A percentile compares a stretch with the other conserved stretches of the same genome.
Evolutionary conservation across 2,113 vertebrate genomes (phyloP).

Genomic region (Machaerirhynchus nigripectus): DNA sequence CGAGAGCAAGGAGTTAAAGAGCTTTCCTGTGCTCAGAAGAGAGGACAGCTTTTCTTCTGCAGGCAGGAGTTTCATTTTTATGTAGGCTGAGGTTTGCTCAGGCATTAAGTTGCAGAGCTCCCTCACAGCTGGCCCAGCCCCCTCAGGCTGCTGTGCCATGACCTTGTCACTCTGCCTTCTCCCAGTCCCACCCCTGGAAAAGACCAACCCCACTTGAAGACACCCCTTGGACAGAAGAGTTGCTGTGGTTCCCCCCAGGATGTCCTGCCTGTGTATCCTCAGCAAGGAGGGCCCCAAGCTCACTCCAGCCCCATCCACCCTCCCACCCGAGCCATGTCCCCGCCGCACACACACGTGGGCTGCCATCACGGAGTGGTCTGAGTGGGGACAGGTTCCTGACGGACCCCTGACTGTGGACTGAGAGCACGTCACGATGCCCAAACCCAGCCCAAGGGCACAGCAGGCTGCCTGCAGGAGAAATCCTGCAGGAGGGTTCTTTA

Average conservation of each 20-base stretch:
- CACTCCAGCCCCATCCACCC: neutral
- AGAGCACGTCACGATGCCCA: fast-evolving
- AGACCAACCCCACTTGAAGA: neutral
- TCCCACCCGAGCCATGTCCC: neutral
- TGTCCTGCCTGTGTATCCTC: neutral
- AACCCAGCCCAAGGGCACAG: neutral
- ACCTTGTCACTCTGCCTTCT: neutral
- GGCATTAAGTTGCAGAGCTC: neutral
- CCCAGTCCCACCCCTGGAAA: neutral
- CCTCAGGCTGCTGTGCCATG: neutral
- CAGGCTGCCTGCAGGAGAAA: neutral
- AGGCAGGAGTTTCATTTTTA: neutral
- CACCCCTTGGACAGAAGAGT: neutral
- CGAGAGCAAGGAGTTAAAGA: neutral
- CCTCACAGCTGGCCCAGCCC: neutral
- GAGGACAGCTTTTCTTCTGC: neutral
- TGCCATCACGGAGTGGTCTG: neutral
- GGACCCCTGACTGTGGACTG: neutral
- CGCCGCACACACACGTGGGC: fast-evolving
- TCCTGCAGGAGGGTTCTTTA: neutral
- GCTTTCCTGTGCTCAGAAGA: neutral
- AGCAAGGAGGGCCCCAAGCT: neutral
- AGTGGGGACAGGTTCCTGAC: neutral
- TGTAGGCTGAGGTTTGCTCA: neutral
- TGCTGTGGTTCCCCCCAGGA: fast-evolving